Conservation (phyloP, 2,888 invertebrate genomes). For the Cheilosia pagana region DNA sequence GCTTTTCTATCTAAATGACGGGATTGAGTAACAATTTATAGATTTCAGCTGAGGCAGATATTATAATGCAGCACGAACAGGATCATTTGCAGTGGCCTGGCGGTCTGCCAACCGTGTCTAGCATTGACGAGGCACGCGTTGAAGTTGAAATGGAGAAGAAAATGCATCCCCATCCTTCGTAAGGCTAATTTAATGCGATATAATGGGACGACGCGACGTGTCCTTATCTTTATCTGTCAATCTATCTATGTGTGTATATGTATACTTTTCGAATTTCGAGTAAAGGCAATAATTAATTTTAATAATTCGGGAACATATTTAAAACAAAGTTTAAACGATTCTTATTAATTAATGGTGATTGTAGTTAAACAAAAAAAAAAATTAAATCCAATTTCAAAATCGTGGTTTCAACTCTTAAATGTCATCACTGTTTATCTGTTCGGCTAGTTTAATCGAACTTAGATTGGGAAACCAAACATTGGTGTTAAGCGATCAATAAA, state of each 20-base stretch:
- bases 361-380: background rate
- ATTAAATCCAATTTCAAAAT: background rate
- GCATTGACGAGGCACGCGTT: constrained; percentile 87
- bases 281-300: constrained; percentile 34
- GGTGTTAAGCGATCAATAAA: background rate
- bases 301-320: constrained; percentile 12
- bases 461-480: background rate
- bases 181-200: constrained; percentile 64
- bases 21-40: constrained; percentile 19
- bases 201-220: background rate
- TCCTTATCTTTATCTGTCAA: background rate
- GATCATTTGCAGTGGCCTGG: constrained; percentile 89
- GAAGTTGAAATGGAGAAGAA: constrained; percentile 87
- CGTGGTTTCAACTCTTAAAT: background rate
- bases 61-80: constrained; percentile 90
- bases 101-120: constrained; percentile 89
- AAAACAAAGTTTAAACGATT: background rate
- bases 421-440: too few species aligned
- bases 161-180: constrained; percentile 86
- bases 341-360: too few species aligned
- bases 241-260: background rate
- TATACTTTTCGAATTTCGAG: constrained; percentile 8
- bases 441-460: too few species aligned
- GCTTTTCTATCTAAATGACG: background rate
- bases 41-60: constrained; percentile 88